phyloP scores from a whole-genome alignment of 2,113 vertebrate genomes.

The Cricetomys ansorgei region DNA sequence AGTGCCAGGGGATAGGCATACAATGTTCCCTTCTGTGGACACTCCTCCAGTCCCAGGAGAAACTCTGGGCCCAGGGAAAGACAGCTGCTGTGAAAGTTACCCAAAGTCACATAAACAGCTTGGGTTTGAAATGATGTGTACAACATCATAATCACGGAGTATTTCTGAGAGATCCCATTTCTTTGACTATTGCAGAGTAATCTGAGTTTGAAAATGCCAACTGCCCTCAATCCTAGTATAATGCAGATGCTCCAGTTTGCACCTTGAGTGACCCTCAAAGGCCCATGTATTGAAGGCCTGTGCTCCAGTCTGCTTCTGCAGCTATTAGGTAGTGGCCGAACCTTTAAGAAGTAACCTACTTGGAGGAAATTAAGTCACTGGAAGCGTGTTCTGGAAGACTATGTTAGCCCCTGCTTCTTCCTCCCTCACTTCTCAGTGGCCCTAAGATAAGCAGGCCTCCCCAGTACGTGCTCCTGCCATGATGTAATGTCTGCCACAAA shows the following conservation, averaged over 20 bases:
- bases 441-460: not conserved
- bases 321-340: not conserved
- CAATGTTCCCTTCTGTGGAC: not conserved
- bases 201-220: conserved; percentile 20
- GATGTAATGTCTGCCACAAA: not conserved
- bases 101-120: not conserved
- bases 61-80: not conserved
- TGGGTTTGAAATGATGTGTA: not conserved
- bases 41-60: not conserved
- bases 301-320: not conserved
- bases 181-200: conserved; percentile 2
- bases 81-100: not conserved
- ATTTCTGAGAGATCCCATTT: conserved; percentile 31
- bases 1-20: not conserved
- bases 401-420: too few species aligned
- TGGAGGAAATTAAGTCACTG: not conserved
- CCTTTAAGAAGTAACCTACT: not conserved
- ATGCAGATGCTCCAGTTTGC: not conserved
- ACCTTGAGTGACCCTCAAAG: not conserved
- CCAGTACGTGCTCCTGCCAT: not conserved
- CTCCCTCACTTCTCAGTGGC: not conserved
- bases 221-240: not conserved
- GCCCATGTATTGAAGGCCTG: not conserved
- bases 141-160: not conserved
- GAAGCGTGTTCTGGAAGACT: not conserved